Evolutionary conservation across 2,113 vertebrate genomes (phyloP), one percentile per base, ranked within the genome.

Genomic region (Gracilinanus agilis): DNA sequence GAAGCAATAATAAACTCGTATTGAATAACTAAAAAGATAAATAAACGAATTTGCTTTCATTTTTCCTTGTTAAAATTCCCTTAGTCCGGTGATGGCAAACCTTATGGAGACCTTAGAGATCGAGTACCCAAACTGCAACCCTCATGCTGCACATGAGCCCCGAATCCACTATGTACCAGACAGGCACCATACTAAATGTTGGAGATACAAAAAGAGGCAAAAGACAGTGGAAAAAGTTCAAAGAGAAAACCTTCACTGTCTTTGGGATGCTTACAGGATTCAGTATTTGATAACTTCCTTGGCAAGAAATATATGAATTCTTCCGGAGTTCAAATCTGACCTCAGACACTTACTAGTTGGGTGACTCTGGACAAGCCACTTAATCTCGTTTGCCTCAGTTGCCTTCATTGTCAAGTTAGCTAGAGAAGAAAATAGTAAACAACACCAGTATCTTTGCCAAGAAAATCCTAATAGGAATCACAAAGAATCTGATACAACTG

Each of bases 241-340:
- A 75, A 91, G 11, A 88, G 53, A 27, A 93, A 16, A 91, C 3
- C n/a, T 75, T 89, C 1, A 3, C 9, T 19, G 75, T 55, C 53
- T 61, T 90, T 12, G 61, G 9, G 44, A 6, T 95, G 90, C 56
- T 89, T 9, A 75, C 54, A 92, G 19, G 2, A 11, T 53, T 97
- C 89, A 90, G 83, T 92, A 44, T 90, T 88, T 92, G 0, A 3
- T 90, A 24, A 92, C 25, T 95, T 94, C 27, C 10, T 90, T 27
- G 54, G 24, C 40, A 25, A n/a, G 92, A 94, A 89, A 67, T 54
- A 29, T 95, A 56, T 55, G 29, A 6, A 90, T 58, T n/a, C 44
- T 55, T 49, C 10, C 11, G 3, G 11, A 67, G 11, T 67, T 34
- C 11, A 12, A 29, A 34, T 67, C 27, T 4, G 40, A 25, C n/a